Evolutionary conservation across 2,113 vertebrate genomes (phyloP), one percentile per base, ranked within the genome.

Genomic region (Poeciliopsis retropinna): DNA sequence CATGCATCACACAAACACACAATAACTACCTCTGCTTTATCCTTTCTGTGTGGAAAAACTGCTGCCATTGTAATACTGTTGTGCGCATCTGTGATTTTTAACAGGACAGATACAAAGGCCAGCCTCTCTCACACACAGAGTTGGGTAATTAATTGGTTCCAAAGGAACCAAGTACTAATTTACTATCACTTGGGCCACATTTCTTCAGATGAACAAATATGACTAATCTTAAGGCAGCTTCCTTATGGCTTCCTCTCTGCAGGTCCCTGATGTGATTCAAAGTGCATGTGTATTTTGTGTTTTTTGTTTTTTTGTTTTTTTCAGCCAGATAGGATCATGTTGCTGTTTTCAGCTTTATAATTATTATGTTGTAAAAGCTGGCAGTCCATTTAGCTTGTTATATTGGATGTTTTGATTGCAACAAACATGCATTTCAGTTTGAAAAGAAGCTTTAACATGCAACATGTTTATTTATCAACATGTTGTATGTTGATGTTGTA

Each of bases 131-230:
- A 65, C 29, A 78, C 60, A 34, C 74, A 74, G 60, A 28, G 69
- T 27, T 8, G n/a, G 67, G 72, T 93, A 90, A 94, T 94, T 94
- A 95, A 95, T 95, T 93, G 91, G 92, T 91, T 94, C 90, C 92
- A 92, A 66, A 85, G 90, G 90, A 92, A 87, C 91, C 62, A 17
- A 86, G 87, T 85, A 80, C 87, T 91, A 93, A 93, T 93, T 92
- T 92, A 90, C 86, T 78, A 83, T 85, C 75, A 82, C 76, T 85
- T 88, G 80, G 78, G 88, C 85, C 79, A 83, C 84, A 87, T 88
- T 80, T 92, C 81, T 87, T 85, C 78, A 70, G 78, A 85, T 73
- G 79, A 67, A 60, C 77, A 81, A 78, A 81, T 86, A 83, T 54
- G 44, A 76, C 67, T 70, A 60, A 64, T 85, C 76, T 80, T 31